phyloP scores from a whole-genome alignment of 2,113 vertebrate species.

The Podarcis raffonei region DNA sequence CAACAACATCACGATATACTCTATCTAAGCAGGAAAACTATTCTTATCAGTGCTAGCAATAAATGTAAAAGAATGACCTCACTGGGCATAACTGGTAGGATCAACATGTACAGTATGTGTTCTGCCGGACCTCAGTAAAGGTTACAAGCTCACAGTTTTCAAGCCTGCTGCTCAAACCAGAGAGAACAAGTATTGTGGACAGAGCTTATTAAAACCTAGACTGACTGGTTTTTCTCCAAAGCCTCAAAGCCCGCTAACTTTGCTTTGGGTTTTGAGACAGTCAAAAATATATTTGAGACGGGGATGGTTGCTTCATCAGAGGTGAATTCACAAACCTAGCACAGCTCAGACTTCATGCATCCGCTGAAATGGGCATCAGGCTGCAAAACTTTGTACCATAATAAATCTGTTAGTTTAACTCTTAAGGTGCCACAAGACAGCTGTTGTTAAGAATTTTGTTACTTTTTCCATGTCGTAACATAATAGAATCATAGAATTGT shows the following conservation, averaged over 20 bases:
- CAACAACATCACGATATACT: background rate
- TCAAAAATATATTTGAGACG: too few relatives aligned
- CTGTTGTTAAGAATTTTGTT: background rate
- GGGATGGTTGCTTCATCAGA: too few relatives aligned
- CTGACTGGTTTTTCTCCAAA: background rate
- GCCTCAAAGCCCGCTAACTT: too few relatives aligned
- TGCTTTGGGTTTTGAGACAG: too few relatives aligned
- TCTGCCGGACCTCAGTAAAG: background rate
- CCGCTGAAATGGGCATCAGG: background rate
- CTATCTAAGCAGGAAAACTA: background rate
- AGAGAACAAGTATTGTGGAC: too few relatives aligned
- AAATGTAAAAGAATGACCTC: too few relatives aligned
- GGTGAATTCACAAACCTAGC: too few relatives aligned
- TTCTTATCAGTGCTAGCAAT: background rate
- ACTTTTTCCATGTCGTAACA: background rate
- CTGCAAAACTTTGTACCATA: background rate
- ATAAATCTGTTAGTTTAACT: background rate
- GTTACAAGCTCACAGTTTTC: background rate
- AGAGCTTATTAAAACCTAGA: background rate
- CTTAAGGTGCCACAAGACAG: background rate
- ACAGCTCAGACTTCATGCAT: background rate
- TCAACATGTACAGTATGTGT: background rate
- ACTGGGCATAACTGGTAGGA: background rate
- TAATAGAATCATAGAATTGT: too few relatives aligned
- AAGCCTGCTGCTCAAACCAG: background rate